Conservation (phyloP, 2,113 vertebrate genomes). For the Noturus placidus region DNA sequence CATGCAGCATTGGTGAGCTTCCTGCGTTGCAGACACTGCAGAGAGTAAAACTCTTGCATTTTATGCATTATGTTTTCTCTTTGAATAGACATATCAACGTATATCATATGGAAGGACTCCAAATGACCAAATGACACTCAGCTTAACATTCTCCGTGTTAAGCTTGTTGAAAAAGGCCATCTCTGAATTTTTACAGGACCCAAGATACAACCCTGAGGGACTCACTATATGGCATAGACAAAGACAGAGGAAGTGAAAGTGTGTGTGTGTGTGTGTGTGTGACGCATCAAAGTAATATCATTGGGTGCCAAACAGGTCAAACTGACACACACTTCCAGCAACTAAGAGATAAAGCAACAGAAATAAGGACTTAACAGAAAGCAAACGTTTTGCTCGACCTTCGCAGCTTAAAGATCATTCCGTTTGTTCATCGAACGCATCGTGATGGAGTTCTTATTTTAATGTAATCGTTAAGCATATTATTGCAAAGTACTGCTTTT, state of each 20-base stretch:
- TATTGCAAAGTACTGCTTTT: neutral
- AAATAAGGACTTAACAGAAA: neutral
- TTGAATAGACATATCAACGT: too few species aligned
- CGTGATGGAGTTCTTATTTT: neutral
- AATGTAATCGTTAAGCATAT: neutral
- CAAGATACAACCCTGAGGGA: constrained; percentile 24
- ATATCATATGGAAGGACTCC: too few species aligned
- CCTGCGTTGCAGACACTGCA: neutral
- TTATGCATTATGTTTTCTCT: too few species aligned
- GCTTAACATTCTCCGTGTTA: neutral
- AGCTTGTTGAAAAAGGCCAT: neutral
- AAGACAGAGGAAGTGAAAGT: neutral
- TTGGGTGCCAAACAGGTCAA: constrained; percentile 36
- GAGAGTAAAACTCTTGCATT: neutral
- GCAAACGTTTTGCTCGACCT: neutral
- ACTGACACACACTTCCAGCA: constrained; percentile 14
- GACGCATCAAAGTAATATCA: constrained; percentile 49
- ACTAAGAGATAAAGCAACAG: constrained; percentile 10
- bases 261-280: constrained; percentile 12
- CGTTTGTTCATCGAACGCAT: neutral
- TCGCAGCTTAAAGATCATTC: neutral
- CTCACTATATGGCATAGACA: neutral
- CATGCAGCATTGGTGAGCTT: neutral
- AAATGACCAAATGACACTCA: neutral
- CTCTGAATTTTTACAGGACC: neutral